Percentiles rank a stretch among this genome's conserved stretches.
phyloP scores from a whole-genome alignment of 2,797 vertebrate species.

The Paramormyrops hopkinsi region DNA sequence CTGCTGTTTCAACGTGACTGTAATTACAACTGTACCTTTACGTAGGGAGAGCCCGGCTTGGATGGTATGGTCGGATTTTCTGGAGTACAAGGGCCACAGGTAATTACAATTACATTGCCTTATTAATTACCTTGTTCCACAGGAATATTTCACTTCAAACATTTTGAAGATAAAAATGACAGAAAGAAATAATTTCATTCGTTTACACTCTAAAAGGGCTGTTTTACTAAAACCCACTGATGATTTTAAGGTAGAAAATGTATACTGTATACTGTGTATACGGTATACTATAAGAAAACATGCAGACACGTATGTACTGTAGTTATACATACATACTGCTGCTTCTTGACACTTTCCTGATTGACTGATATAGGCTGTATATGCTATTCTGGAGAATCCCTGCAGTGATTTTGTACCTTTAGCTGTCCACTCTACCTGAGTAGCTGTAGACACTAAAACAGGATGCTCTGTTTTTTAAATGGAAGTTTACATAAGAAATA shows the following conservation, averaged over 20 bases:
- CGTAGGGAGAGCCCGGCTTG: conserved; percentile 59
- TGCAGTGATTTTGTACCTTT: neutral
- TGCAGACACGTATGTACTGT: neutral
- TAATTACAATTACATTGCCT: conserved; percentile 23
- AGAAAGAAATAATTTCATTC: neutral
- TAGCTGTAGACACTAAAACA: neutral
- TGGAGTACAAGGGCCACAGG: conserved; percentile 63
- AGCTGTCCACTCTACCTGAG: neutral
- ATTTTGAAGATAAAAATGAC: neutral
- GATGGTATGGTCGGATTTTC: conserved; percentile 47
- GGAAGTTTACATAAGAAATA: neutral
- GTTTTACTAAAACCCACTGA: neutral
- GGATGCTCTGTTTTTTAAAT: neutral
- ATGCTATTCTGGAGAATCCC: neutral
- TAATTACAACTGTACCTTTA: conserved; percentile 4
- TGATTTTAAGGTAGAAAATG: neutral
- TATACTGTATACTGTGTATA: neutral
- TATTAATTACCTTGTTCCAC: neutral
- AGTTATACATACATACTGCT: neutral
- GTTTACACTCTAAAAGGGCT: neutral
- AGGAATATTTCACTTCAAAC: neutral
- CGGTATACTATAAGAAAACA: neutral
- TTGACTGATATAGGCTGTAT: neutral
- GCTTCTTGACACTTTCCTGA: neutral
- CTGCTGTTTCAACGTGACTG: neutral